phyloP scores from a whole-genome alignment of 2,797 vertebrate species.

The Paramormyrops hopkinsi region DNA sequence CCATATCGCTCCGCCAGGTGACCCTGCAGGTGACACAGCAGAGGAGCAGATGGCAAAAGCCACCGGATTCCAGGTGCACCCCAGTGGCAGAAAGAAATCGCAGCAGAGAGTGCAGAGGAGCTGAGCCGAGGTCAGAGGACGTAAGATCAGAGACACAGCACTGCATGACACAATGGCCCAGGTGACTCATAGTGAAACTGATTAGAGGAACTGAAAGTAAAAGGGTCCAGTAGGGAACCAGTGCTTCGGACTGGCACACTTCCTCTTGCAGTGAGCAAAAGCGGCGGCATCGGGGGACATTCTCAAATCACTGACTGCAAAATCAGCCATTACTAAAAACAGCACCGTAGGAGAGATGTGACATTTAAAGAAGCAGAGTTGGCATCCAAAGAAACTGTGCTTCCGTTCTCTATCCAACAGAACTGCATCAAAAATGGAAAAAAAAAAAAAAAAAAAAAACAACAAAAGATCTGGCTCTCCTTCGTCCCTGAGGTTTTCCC shows the following conservation, averaged over 20 bases:
- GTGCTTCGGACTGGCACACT: not conserved
- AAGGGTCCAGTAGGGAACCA: not conserved
- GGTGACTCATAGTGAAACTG: not conserved
- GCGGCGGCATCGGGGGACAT: not conserved
- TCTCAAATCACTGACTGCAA: not conserved
- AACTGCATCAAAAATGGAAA: not conserved
- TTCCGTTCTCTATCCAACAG: not conserved
- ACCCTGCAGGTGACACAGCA: constrained; percentile 59
- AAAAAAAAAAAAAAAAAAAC: not conserved
- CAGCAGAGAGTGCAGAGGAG: not conserved
- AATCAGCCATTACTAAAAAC: not conserved
- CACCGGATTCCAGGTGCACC: not conserved
- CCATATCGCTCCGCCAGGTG: constrained; percentile 96
- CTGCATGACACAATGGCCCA: not conserved
- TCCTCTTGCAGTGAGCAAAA: not conserved
- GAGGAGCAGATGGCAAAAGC: not conserved
- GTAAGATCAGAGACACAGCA: not conserved
- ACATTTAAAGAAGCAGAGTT: not conserved
- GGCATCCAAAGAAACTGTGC: not conserved
- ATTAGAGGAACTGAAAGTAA: not conserved
- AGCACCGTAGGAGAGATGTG: not conserved
- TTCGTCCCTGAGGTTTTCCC: not conserved
- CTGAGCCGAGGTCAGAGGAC: not conserved
- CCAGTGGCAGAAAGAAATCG: not conserved
- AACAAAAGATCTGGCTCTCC: not conserved